A percentile compares a stretch with the other conserved stretches of the same genome.
Evolutionary conservation across 2,888 invertebrate species (phyloP).

Genomic region (Noctua janthina): DNA sequence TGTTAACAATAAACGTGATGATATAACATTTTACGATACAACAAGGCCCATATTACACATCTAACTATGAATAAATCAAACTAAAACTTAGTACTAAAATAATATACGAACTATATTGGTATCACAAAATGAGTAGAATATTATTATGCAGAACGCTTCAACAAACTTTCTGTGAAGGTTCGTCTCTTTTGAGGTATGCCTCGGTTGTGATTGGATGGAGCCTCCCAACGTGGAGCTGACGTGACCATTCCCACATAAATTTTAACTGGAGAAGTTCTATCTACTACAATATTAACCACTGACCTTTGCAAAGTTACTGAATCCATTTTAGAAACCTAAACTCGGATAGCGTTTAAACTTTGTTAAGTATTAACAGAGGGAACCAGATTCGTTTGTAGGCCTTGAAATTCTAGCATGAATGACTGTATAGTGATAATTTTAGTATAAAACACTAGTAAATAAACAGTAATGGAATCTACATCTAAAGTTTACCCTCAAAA

Average conservation of each 20-base stretch:
- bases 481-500: constrained; percentile 26
- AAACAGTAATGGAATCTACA: constrained; percentile 17
- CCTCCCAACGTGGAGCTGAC: constrained; percentile 50
- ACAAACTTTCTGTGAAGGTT: constrained; percentile 56
- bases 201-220: constrained; percentile 59
- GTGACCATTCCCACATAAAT: constrained; percentile 45
- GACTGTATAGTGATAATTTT: not conserved
- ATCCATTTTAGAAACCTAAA: constrained; percentile 13
- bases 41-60: not conserved
- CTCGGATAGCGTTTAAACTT: constrained; percentile 6
- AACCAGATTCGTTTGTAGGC: not conserved
- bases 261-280: constrained; percentile 28
- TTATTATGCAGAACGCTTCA: constrained; percentile 61
- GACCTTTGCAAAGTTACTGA: constrained; percentile 31
- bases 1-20: not conserved
- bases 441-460: not conserved
- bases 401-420: constrained; percentile 5
- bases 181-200: constrained; percentile 45
- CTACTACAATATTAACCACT: constrained; percentile 37
- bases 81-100: constrained; percentile 12
- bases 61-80: constrained; percentile 6
- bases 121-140: constrained; percentile 49
- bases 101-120: constrained; percentile 25
- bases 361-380: constrained; percentile 30
- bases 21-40: not conserved